Evolutionary conservation across 2,797 vertebrate genomes (phyloP).

Genomic region (Phoebastria nigripes): DNA sequence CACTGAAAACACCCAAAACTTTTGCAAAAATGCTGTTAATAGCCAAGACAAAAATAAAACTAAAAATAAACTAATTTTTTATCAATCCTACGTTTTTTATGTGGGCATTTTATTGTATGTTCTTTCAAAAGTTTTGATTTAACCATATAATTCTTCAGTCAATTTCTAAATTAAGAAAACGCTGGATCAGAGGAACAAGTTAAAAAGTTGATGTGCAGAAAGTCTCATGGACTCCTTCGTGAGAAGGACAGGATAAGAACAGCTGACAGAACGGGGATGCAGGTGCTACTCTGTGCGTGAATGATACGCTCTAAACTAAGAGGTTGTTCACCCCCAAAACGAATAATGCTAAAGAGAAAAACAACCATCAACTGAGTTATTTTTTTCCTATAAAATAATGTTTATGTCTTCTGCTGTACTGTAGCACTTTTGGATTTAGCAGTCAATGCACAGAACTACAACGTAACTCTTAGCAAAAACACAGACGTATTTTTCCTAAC

Average conservation of each 20-base stretch:
- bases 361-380: not conserved
- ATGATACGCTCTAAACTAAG: not conserved
- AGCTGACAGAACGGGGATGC: not conserved
- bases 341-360: not conserved
- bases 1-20: not conserved
- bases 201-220: not conserved
- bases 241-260: not conserved
- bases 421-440: not conserved
- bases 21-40: not conserved
- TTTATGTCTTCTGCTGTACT: not conserved
- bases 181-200: not conserved
- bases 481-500: not conserved
- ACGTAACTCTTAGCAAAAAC: not conserved
- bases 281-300: rapidly evolving
- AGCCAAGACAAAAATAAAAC: not conserved
- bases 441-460: not conserved
- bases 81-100: not conserved
- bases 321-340: not conserved
- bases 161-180: not conserved
- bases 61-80: not conserved
- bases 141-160: not conserved
- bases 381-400: not conserved
- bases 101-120: rapidly evolving
- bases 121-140: not conserved
- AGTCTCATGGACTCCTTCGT: not conserved